Evolutionary conservation across 1,140 invertebrate genomes (phyloP), one percentile per base, ranked within the genome.

Genomic region (Condylostylus longicornis): DNA sequence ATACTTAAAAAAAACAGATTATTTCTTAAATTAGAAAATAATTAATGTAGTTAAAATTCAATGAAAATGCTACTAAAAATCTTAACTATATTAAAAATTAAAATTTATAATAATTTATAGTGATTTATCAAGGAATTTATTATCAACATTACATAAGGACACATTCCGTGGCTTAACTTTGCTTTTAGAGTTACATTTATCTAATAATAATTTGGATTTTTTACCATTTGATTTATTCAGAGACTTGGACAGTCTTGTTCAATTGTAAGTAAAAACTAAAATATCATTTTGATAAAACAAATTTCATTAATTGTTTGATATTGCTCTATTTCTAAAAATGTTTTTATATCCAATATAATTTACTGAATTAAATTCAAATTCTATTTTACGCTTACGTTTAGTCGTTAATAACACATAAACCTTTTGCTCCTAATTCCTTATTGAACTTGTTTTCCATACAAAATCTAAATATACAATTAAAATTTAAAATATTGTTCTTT

Each of bases 151-250:
- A 13, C 77, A 83, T 53, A 79, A 78, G 52, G 73, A 77, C 39
- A 72, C 77, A 0, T 84, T 85, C 49, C 67, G 70, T 35, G 72
- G 71, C 4, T 63, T 86, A 52, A 67, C 66, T 0, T 66, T 74
- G 18, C 59, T 86, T 5, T 68, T 64, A 4, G 74, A 83, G 52
- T 59, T 86, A 57, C 82, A 87, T 53, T 59, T 86, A 41, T 82
- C 79, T 37, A 75, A 81, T 49, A 88, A 88, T 53, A 60, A 71
- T 32, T 67, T 87, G 4, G 79, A 86, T 49, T 78, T 78, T 53
- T 57, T 88, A 17, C 80, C 82, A 2, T 62, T 74, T 6, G 70
- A 70, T 41, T 63, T 86, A 39, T 83, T 88, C 38, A 70, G 77
- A 43, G 69, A 77, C 23, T 55, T 87, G 37, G 70, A 75, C 32